These are phyloP conservation scores for Phoebastria nigripes DNA, from an alignment of 2,797 vertebrate genomes.

Conservation along the genomic window DNA sequence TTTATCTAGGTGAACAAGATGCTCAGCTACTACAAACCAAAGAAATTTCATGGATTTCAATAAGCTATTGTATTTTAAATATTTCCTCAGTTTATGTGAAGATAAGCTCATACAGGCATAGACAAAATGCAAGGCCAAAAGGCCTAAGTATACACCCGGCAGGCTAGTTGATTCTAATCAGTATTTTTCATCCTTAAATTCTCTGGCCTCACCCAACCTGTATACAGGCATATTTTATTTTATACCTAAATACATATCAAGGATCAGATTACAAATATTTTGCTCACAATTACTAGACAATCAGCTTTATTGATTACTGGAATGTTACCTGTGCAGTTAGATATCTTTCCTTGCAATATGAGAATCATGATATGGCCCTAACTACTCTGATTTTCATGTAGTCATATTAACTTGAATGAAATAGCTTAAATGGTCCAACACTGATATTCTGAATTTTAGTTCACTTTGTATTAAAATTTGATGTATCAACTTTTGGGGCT, in stretches of 20 bases:
- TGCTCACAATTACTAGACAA: neutral
- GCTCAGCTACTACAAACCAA: neutral
- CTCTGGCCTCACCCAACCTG: neutral
- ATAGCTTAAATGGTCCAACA: neutral
- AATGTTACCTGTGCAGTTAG: neutral
- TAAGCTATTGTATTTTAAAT: neutral
- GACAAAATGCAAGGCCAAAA: neutral
- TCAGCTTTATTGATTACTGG: neutral
- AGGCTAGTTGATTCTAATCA: neutral
- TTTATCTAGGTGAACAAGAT: neutral
- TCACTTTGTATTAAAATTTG: neutral
- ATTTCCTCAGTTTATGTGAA: neutral
- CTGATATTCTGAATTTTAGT: neutral
- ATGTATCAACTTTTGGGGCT: neutral
- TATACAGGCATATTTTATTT: neutral
- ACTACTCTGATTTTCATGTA: neutral
- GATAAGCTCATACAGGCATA: neutral
- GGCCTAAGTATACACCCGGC: accelerated
- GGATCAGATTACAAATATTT: neutral
- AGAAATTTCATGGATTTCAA: neutral
- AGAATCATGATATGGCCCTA: neutral
- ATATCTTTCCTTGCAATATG: neutral
- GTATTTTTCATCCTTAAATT: neutral
- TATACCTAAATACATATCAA: neutral
- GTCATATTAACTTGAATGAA: neutral